phyloP scores from a whole-genome alignment of 2,888 invertebrate species.

The Torymus texanus region DNA sequence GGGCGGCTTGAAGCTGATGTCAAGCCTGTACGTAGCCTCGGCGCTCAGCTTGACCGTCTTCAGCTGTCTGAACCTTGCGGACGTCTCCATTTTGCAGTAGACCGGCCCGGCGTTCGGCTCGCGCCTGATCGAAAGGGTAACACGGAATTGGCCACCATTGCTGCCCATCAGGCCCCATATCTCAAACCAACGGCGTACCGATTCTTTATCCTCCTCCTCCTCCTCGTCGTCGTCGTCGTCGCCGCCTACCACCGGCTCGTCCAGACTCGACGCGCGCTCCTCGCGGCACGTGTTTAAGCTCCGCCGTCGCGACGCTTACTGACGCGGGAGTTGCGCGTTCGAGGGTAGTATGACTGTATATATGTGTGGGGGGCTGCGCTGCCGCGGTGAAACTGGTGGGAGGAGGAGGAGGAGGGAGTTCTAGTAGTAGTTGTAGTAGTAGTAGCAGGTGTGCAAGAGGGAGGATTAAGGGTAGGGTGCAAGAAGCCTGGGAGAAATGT shows the following conservation, averaged over 20 bases:
- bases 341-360: not conserved
- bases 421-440: too few relatives aligned
- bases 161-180: constrained; percentile 67
- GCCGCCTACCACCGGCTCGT: too few relatives aligned
- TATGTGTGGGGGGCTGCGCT: not conserved
- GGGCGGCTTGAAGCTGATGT: constrained; percentile 78
- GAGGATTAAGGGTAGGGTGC: too few relatives aligned
- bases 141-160: constrained; percentile 74
- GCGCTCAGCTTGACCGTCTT: constrained; percentile 78
- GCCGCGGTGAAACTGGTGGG: too few relatives aligned
- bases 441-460: too few relatives aligned
- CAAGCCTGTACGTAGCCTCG: constrained; percentile 77
- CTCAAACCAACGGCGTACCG: constrained; percentile 28
- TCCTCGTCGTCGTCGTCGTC: too few relatives aligned
- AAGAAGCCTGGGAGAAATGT: too few relatives aligned
- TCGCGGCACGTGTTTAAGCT: not conserved
- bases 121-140: constrained; percentile 76
- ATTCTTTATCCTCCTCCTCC: not conserved
- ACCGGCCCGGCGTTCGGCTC: constrained; percentile 76
- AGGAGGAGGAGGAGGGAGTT: too few relatives aligned
- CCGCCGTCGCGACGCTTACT: constrained; percentile 39
- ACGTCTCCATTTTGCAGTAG: constrained; percentile 78
- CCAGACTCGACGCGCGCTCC: not conserved
- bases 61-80: constrained; percentile 77
- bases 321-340: not conserved